Percentiles rank a stretch among this genome's conserved stretches.
Evolutionary conservation across 2,888 invertebrate species (phyloP).

Genomic region (Philereme vetulata): DNA sequence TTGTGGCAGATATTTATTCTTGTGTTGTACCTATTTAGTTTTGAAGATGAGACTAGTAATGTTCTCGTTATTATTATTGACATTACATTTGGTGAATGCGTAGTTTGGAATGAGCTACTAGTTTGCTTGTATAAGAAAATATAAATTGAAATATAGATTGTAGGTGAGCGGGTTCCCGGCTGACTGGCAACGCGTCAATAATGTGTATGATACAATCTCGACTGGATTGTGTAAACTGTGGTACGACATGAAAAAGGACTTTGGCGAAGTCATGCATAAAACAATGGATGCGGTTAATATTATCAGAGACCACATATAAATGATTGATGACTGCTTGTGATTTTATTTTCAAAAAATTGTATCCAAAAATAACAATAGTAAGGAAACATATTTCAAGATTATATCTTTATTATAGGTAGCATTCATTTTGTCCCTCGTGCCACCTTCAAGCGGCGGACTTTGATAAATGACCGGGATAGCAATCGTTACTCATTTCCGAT

Average conservation of each 20-base stretch:
- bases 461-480: constrained; percentile 75
- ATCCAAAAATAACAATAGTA: constrained; percentile 9
- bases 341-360: constrained; percentile 14
- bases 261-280: constrained; percentile 21
- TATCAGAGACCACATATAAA: constrained; percentile 17
- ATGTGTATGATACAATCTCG: constrained; percentile 17
- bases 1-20: constrained; percentile 3
- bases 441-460: constrained; percentile 65
- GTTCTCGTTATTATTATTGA: constrained; percentile 16
- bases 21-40: not conserved
- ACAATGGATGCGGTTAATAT: constrained; percentile 21
- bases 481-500: constrained; percentile 77
- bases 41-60: constrained; percentile 16
- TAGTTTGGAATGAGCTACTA: not conserved
- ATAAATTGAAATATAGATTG: constrained; percentile 9
- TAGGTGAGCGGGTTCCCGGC: constrained; percentile 20
- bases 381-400: constrained; percentile 24
- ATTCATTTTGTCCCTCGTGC: constrained; percentile 60
- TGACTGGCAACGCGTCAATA: constrained; percentile 15
- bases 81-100: constrained; percentile 22
- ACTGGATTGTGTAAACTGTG: constrained; percentile 25
- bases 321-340: not conserved
- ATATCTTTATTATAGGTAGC: constrained; percentile 50
- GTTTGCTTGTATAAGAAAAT: not conserved
- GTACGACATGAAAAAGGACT: constrained; percentile 19